Evolutionary conservation across 2,113 vertebrate species (phyloP).

Genomic region (Orthonyx spaldingii): DNA sequence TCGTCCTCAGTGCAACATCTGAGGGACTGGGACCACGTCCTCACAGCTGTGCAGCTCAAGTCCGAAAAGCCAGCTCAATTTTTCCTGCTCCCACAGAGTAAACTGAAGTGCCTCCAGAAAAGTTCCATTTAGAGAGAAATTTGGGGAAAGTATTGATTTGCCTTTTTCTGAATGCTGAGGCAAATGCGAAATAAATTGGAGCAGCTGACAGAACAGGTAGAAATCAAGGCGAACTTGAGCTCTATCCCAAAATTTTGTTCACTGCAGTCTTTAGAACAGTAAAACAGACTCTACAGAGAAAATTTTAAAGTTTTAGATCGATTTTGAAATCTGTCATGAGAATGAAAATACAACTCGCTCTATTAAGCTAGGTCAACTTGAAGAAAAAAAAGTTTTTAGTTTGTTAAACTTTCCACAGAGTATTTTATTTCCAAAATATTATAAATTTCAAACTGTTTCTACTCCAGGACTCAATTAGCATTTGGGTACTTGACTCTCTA

Average conservation of each 20-base stretch:
- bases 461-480: neutral
- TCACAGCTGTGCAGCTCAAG: neutral
- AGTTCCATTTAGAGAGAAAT: neutral
- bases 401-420: neutral
- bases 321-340: neutral
- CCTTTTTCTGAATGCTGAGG: neutral
- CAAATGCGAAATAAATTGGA: neutral
- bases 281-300: neutral
- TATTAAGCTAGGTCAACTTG: neutral
- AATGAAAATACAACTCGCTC: neutral
- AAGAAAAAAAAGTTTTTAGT: neutral
- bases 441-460: neutral
- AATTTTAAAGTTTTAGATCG: neutral
- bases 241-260: neutral
- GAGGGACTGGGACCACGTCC: fast-evolving
- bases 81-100: neutral
- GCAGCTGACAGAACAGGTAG: neutral
- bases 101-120: neutral
- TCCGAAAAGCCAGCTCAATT: neutral
- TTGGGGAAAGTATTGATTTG: neutral
- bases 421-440: neutral
- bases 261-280: neutral
- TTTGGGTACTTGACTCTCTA: neutral
- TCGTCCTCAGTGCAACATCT: fast-evolving
- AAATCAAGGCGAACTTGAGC: neutral